A percentile compares a stretch with the other conserved stretches of the same genome.
Conservation (phyloP, 2,797 vertebrate species). For the Sparus aurata region DNA sequence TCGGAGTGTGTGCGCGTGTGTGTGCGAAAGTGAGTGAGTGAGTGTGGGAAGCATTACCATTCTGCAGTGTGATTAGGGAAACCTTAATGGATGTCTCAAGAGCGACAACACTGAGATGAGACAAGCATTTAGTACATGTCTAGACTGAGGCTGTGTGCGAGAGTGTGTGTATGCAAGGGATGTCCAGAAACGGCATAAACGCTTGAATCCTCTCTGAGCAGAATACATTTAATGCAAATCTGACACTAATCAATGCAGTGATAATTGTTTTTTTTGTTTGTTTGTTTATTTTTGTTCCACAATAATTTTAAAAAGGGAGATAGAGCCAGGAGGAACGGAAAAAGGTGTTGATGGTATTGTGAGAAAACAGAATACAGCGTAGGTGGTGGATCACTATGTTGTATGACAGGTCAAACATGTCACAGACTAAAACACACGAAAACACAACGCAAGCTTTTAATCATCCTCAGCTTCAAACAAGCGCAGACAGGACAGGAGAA, state of each 20-base stretch:
- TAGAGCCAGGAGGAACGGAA: background rate
- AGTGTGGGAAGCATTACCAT: constrained; percentile 67
- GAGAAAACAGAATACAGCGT: constrained; percentile 25
- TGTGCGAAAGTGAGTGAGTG: constrained; percentile 27
- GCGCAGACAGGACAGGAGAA: background rate
- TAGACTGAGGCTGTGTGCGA: constrained; percentile 41
- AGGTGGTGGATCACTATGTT: constrained; percentile 38
- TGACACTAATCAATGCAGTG: constrained; percentile 55
- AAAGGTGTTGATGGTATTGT: constrained; percentile 16
- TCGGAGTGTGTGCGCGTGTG: no score
- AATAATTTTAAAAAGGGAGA: constrained; percentile 11
- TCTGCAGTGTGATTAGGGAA: constrained; percentile 72
- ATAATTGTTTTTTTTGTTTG: no score
- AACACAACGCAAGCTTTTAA: background rate
- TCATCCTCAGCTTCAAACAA: background rate
- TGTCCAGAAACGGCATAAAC: constrained; percentile 26
- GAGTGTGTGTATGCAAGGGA: constrained; percentile 21
- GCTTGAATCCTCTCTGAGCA: constrained; percentile 38
- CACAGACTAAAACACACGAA: background rate
- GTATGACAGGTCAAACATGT: background rate
- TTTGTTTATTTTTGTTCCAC: background rate
- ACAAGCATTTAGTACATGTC: constrained; percentile 68
- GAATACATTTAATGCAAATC: constrained; percentile 32
- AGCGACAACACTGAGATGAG: constrained; percentile 62
- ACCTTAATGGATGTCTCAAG: constrained; percentile 75